Percentiles rank a stretch among this genome's conserved stretches.
These are phyloP conservation scores for Acanthaster planci DNA, from an alignment of 35 echinoderm and acorn worm species.

Conservation along the genomic window DNA sequence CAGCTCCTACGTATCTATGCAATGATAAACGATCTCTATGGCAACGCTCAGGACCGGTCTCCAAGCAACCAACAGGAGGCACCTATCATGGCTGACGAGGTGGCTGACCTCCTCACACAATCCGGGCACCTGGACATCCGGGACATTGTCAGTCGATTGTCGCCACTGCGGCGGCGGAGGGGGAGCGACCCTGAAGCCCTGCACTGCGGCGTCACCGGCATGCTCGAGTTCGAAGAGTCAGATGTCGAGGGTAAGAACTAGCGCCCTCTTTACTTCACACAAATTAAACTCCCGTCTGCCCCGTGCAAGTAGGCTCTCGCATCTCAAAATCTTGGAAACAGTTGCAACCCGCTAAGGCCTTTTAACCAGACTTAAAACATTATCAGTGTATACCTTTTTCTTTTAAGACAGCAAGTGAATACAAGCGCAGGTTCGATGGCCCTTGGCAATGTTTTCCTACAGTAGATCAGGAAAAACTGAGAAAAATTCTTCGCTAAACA, in stretches of 20 bases:
- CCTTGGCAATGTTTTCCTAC: too few relatives aligned
- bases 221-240: neutral
- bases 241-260: slow-evolving; percentile 3
- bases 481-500: too few relatives aligned
- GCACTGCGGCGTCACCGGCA: neutral
- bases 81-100: slow-evolving; percentile 3
- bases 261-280: slow-evolving; percentile 1
- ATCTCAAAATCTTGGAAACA: too few relatives aligned
- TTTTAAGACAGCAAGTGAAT: too few relatives aligned
- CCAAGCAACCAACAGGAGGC: slow-evolving; percentile 18
- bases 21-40: slow-evolving; percentile 20
- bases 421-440: too few relatives aligned
- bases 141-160: slow-evolving; percentile 14
- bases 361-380: too few relatives aligned
- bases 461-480: too few relatives aligned
- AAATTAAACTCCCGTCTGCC: too few relatives aligned
- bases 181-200: slow-evolving; percentile 3
- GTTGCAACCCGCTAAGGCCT: too few relatives aligned
- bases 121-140: slow-evolving; percentile 21
- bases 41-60: slow-evolving; percentile 1
- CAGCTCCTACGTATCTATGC: slow-evolving; percentile 19
- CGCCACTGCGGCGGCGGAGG: neutral
- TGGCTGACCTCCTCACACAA: neutral
- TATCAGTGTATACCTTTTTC: too few relatives aligned
- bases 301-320: too few relatives aligned